Evolutionary conservation across 2,888 invertebrate species (phyloP).

Genomic region (Leistus spinibarbis): DNA sequence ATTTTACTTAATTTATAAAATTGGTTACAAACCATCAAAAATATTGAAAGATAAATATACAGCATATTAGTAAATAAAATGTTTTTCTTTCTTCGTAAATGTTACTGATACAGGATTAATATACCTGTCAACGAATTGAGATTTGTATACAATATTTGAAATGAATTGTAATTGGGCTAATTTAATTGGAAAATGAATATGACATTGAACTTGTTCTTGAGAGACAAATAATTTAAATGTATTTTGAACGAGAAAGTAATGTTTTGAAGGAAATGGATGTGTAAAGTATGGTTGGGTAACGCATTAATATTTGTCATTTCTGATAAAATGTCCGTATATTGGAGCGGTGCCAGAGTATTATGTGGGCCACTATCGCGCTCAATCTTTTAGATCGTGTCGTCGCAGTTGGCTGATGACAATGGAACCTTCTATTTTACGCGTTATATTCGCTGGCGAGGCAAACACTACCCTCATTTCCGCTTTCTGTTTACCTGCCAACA

Average conservation of each 20-base stretch:
- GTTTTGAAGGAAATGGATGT: not conserved
- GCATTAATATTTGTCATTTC: not conserved
- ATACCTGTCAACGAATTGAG: too few relatives aligned
- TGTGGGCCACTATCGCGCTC: not conserved
- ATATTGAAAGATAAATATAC: too few relatives aligned
- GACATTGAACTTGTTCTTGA: too few relatives aligned
- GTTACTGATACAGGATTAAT: too few relatives aligned
- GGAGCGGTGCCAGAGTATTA: not conserved
- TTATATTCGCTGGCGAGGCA: constrained; percentile 5
- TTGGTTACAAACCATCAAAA: too few relatives aligned
- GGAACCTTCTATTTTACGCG: not conserved
- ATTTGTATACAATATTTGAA: too few relatives aligned
- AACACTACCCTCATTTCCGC: not conserved
- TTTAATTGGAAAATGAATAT: too few relatives aligned
- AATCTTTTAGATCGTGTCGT: not conserved
- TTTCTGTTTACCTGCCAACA: constrained; percentile 11
- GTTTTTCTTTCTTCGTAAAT: too few relatives aligned
- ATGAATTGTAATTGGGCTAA: too few relatives aligned
- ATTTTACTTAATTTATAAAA: too few relatives aligned
- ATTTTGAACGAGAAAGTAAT: constrained; percentile 19
- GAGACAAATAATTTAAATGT: constrained; percentile 29
- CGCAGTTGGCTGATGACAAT: not conserved
- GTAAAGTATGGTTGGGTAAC: not conserved
- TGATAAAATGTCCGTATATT: not conserved
- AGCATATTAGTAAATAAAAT: too few relatives aligned